Base-by-base conservation (phyloP, 2,797 vertebrate species). In the Babyrousa celebensis region DNA sequence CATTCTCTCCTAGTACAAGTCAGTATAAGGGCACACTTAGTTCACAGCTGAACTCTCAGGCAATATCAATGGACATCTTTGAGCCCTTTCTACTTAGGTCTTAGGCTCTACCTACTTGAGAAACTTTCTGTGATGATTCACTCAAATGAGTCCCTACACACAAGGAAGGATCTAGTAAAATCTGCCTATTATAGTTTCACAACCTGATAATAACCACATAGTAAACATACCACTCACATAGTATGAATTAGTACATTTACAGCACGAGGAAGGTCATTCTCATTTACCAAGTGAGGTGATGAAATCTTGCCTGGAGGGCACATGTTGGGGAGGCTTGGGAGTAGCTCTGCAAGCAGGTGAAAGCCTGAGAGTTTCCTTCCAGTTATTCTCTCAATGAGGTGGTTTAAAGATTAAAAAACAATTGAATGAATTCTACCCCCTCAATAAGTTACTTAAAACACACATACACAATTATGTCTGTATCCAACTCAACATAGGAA, bases 81-180 rank as follows among this genome's bases (percentile, higher is more conserved):
- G 88, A 90, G 62, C 56, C 8, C 32, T 60, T 89, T 20, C 71
- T 70, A 32, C 54, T 36, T 77, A 88, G 43, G 75, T 68, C 32
- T 95, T 91, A 71, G 48, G 17, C 62, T 62, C 85, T 8, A 12
- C 54, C 20, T 56, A 36, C 48, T 74, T 89, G 48, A 86, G 83
- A 96, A 91, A 70, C 90, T 83, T 48, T 91, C 71, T 70, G 15
- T 43, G 85, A 90, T 95, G 96, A 96, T 68, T 95, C 94, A 95
- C 23, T 94, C 63, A 83, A 5, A 92, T 74, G 52, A 92, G 56
- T 79, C 32, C 67, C 23, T 58, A 29, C 36, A 79, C n/a, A 48
- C 43, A 83, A 92, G 32, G 56, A 88, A 88, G 58, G 68, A 20
- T 96, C 95, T 94, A 92, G 54, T 96, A 96, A 97, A 98, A 72